Evolutionary conservation across 2,888 invertebrate genomes (phyloP).

Genomic region (Ecliptopera silaceata): DNA sequence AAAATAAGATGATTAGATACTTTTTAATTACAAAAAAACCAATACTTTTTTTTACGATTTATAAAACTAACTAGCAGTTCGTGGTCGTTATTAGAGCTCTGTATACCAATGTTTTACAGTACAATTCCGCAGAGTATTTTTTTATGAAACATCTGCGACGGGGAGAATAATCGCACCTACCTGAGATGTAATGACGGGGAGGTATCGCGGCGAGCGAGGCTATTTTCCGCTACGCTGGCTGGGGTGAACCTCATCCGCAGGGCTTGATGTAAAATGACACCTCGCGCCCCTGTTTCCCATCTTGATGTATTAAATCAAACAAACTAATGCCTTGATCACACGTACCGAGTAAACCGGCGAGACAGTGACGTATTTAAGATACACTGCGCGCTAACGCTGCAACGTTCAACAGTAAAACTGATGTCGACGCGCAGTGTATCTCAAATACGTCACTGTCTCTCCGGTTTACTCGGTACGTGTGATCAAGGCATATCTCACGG

Average conservation of each 20-base stretch:
- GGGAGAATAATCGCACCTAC: conserved; percentile 27
- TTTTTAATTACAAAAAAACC: neutral
- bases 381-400: too few relatives aligned
- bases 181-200: conserved; percentile 31
- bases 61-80: neutral
- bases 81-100: conserved; percentile 8
- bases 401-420: too few relatives aligned
- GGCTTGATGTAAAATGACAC: conserved; percentile 53
- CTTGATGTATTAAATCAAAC: conserved; percentile 45
- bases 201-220: conserved; percentile 43
- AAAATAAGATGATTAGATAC: neutral
- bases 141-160: conserved; percentile 30
- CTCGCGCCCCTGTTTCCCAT: conserved; percentile 42
- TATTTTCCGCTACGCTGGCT: conserved; percentile 59
- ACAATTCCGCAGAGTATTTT: conserved; percentile 25
- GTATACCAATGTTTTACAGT: conserved; percentile 27
- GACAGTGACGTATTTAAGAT: too few relatives aligned
- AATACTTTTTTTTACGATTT: neutral
- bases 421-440: too few relatives aligned
- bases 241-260: conserved; percentile 40
- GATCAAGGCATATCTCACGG: conserved; percentile 4
- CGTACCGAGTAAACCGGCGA: too few relatives aligned
- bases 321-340: too few relatives aligned
- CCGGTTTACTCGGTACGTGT: too few relatives aligned
- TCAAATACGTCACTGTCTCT: too few relatives aligned